Percentiles rank a stretch among this genome's conserved stretches.
phyloP scores from a whole-genome alignment of 2,888 invertebrate species.

The Chrysolina americana region DNA sequence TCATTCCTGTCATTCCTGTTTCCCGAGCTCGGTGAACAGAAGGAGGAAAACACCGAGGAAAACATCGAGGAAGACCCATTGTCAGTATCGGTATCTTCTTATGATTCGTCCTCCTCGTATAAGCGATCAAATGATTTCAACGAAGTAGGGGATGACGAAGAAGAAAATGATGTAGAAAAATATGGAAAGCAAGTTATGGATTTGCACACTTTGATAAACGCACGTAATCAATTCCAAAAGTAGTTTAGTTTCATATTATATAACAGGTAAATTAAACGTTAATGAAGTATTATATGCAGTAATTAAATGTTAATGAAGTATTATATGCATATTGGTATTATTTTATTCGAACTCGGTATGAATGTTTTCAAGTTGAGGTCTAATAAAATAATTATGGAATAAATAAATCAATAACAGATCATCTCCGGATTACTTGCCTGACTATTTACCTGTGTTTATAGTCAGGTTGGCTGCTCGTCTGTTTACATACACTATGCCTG shows the following conservation, averaged over 20 bases:
- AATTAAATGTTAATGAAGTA: background rate
- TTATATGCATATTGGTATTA: background rate
- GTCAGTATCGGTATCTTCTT: background rate
- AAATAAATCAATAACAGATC: no score
- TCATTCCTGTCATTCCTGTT: constrained; percentile 40
- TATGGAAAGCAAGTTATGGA: constrained; percentile 14
- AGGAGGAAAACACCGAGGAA: background rate
- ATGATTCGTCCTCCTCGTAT: background rate
- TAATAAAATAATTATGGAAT: no score
- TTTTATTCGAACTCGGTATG: background rate
- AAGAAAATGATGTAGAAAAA: background rate
- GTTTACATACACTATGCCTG: no score
- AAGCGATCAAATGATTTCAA: background rate
- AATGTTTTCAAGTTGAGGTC: no score
- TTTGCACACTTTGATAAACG: constrained; percentile 26
- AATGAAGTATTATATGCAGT: background rate
- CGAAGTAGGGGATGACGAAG: background rate
- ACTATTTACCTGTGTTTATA: no score
- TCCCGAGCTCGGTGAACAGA: constrained; percentile 33
- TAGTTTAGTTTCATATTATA: background rate
- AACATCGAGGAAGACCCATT: no score
- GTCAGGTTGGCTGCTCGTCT: no score
- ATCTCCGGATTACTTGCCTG: no score
- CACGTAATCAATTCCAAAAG: background rate
- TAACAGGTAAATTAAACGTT: background rate